Base-by-base conservation (phyloP, 2,888 invertebrate genomes). In the Lymantria monacha region DNA sequence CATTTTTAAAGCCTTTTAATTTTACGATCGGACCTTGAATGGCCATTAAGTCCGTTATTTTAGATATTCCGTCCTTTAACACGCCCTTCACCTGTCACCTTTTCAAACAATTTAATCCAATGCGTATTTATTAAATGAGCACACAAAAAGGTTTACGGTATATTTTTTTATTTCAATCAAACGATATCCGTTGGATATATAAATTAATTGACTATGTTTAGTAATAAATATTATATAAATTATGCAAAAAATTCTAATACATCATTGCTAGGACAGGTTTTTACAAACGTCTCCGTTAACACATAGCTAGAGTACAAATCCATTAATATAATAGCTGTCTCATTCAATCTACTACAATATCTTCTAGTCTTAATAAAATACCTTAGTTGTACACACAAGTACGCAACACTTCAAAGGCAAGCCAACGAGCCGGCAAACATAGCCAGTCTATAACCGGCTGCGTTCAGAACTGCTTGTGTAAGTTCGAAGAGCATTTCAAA, bases 11-110 rank as follows among this genome's bases (percentile, higher is more conserved):
- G 30, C 44, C 13, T 46, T 55, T 47, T 46, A 55, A 49, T 53
- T 63, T 55, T 57, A 60, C 57, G 42, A 61, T 55, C 52, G 15
- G 38, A 52, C 66, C 58, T 60, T 59, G 58, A 51, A 54, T 46
- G 42, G 55, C 65, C 65, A 70, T 74, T 70, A 70, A 53, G n/a
- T 31, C 55, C 50, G 62, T 66, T 71, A 66, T 65, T 67, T 43
- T 51, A 57, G 55, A 72, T 57, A 57, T 59, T 59, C 56, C 63
- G 59, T 48, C 61, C 57, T 61, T 62, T 59, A 54, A 49, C 42
- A 63, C 53, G 66, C 66, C 63, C 61, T 66, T 63, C 61, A 63
- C 61, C 49, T 61, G 44, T 45, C 59, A 60, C 66, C 55, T 57
- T 63, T 60, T 9, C 30, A 57, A 55, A 38, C 22, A 22, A 22